Conservation (phyloP, 2,888 invertebrate genomes). For the Ennomos erosarius region DNA sequence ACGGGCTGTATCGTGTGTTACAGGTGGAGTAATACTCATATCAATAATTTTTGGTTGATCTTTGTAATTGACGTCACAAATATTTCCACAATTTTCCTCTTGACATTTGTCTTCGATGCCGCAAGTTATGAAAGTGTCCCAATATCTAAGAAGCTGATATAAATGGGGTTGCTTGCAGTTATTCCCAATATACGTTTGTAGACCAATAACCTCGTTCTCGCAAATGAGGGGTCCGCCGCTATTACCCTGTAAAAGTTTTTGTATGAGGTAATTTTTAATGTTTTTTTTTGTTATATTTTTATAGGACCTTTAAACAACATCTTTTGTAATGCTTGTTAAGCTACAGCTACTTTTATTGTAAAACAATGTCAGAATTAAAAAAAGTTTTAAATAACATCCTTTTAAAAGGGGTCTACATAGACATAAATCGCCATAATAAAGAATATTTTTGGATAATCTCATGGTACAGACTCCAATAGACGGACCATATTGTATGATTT, state of each 20-base stretch:
- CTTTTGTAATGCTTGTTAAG: neutral
- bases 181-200: conserved; percentile 72
- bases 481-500: too few relatives aligned
- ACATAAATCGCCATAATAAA: too few relatives aligned
- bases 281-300: too few relatives aligned
- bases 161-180: conserved; percentile 69
- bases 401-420: too few relatives aligned
- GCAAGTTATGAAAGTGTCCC: conserved; percentile 69
- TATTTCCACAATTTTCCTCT: conserved; percentile 54
- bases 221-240: conserved; percentile 76
- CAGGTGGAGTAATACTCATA: neutral
- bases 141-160: conserved; percentile 65
- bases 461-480: too few relatives aligned
- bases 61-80: conserved; percentile 64
- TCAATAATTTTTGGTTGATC: conserved; percentile 42
- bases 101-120: conserved; percentile 63
- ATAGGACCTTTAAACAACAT: too few relatives aligned
- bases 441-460: too few relatives aligned
- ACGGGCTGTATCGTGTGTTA: conserved; percentile 5
- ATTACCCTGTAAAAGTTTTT: conserved; percentile 59
- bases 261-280: too few relatives aligned
- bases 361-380: neutral
- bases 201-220: conserved; percentile 61
- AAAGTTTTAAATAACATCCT: too few relatives aligned
- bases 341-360: neutral